A percentile compares a stretch with the other conserved stretches of the same genome.
These are phyloP conservation scores for Acipenser ruthenus DNA, from an alignment of 2,797 vertebrate genomes.

Conservation along the genomic window DNA sequence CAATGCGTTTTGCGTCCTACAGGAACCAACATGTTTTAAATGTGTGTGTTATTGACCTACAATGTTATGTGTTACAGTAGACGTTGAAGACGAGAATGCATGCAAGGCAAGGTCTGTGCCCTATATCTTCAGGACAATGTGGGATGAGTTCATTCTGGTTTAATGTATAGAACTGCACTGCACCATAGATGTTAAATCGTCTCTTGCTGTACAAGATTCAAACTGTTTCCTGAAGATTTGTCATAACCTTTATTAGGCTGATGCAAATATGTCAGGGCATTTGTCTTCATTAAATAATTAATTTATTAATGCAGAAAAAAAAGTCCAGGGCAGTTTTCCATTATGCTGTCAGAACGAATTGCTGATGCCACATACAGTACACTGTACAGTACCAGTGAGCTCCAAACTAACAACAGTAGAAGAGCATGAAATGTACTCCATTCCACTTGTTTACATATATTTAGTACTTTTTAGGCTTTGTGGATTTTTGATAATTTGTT, in stretches of 20 bases:
- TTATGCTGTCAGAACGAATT: neutral
- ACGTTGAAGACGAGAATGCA: neutral
- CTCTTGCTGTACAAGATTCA: no score
- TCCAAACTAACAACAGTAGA: no score
- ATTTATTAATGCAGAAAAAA: neutral
- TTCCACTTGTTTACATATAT: no score
- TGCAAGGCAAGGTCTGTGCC: neutral
- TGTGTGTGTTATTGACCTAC: slow-evolving; percentile 1
- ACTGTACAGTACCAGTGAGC: no score
- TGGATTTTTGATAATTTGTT: no score
- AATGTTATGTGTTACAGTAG: neutral
- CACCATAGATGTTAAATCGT: neutral
- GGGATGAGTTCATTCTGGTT: neutral
- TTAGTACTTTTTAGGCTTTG: no score
- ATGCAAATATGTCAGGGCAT: neutral
- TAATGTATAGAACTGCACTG: neutral
- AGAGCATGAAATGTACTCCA: no score
- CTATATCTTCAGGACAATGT: neutral
- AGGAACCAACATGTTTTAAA: neutral
- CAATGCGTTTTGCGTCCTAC: no score
- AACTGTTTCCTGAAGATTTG: no score
- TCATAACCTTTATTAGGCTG: no score
- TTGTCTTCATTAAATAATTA: neutral
- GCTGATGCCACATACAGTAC: neutral
- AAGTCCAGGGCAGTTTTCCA: neutral